These are phyloP conservation scores for Saccostrea cuccullata DNA, from an alignment of 1,140 invertebrate species.

Conservation along the genomic window DNA sequence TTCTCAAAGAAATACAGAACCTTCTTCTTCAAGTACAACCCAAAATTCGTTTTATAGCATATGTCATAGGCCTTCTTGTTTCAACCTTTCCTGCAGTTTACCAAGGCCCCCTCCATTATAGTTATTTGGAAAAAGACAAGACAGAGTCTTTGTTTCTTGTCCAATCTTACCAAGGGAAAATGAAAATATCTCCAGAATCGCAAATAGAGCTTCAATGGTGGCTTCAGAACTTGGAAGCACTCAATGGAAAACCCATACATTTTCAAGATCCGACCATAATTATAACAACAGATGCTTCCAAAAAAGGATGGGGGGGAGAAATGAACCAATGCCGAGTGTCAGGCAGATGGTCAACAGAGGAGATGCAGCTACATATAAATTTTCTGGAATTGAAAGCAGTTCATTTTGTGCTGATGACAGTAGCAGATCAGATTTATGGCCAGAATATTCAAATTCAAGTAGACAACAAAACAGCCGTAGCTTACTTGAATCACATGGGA, in stretches of 20 bases:
- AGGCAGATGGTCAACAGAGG: constrained; percentile 44
- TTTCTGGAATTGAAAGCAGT: constrained; percentile 44
- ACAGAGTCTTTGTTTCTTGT: constrained; percentile 40
- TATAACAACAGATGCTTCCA: constrained; percentile 41
- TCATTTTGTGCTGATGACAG: constrained; percentile 28
- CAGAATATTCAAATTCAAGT: constrained; percentile 32
- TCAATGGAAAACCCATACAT: background rate
- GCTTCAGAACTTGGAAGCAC: constrained; percentile 1
- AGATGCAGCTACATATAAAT: constrained; percentile 44
- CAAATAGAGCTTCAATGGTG: constrained; percentile 22
- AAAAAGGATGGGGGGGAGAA: constrained; percentile 36
- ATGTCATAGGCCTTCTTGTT: constrained; percentile 26
- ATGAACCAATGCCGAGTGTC: background rate
- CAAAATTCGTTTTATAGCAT: background rate
- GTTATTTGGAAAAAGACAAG: constrained; percentile 47
- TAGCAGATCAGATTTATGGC: background rate
- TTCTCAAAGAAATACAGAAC: constrained; percentile 13
- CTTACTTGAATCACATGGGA: constrained; percentile 53
- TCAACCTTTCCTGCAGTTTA: constrained; percentile 40
- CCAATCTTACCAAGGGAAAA: background rate
- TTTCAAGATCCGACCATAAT: constrained; percentile 9
- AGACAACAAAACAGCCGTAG: constrained; percentile 54
- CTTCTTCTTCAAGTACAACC: background rate
- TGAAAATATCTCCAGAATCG: background rate
- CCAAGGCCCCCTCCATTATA: constrained; percentile 48